phyloP scores from a whole-genome alignment of 2,797 vertebrate species.

The Calcarius lapponicus region DNA sequence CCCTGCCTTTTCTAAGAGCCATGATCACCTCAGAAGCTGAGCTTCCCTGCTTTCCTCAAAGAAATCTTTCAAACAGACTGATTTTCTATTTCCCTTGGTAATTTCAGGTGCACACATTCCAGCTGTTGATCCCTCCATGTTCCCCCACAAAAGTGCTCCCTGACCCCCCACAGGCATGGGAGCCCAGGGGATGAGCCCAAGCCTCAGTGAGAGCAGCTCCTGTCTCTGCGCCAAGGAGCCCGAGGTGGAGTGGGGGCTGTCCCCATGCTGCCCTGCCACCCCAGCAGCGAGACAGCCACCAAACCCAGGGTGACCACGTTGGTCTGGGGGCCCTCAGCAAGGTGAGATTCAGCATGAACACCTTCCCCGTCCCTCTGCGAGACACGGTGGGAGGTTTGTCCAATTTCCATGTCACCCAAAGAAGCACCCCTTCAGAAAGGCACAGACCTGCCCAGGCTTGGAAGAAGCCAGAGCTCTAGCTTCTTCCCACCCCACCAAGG shows the following conservation, averaged over 20 bases:
- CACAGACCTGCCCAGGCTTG: neutral
- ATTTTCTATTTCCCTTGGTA: neutral
- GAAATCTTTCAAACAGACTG: neutral
- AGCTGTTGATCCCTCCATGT: neutral
- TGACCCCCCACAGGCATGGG: fast-evolving
- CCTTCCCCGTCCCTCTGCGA: neutral
- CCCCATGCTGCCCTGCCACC: neutral
- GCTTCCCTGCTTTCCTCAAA: neutral
- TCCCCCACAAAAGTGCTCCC: too few species aligned
- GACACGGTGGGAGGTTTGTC: fast-evolving
- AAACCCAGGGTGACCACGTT: fast-evolving
- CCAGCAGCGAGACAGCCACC: neutral
- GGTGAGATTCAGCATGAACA: neutral
- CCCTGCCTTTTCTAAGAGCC: neutral
- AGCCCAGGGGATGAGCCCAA: neutral
- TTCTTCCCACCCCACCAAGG: neutral
- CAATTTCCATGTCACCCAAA: neutral
- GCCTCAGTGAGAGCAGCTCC: neutral
- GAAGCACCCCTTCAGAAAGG: neutral
- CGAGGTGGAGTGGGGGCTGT: fast-evolving
- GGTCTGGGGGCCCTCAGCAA: neutral
- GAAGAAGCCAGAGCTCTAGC: neutral
- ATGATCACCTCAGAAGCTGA: neutral
- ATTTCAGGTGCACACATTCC: fast-evolving
- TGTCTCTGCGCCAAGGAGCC: neutral